These are phyloP conservation scores for Aurelia coerulea DNA, from an alignment of 30 jellyfish, hydroid and myxozoan species.

Conservation along the genomic window DNA sequence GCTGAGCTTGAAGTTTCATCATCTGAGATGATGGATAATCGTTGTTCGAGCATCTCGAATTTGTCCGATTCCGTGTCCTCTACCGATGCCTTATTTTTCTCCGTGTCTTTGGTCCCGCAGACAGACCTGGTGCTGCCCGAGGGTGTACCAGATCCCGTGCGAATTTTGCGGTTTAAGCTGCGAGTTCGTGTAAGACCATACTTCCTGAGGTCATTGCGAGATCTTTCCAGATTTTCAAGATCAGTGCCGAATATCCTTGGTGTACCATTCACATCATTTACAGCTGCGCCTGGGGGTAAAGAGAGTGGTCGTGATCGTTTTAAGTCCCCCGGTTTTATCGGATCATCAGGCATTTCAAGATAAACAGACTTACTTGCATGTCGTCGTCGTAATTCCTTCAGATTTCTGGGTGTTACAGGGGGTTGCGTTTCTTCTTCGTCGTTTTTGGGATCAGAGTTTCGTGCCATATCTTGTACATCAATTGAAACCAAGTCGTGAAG, in stretches of 20 bases:
- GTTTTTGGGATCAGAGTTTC: conserved; percentile 6
- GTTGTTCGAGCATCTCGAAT: conserved; percentile 75
- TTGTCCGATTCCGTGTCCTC: conserved; percentile 42
- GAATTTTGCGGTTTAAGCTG: conserved; percentile 57
- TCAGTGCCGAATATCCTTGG: background rate
- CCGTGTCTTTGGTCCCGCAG: conserved; percentile 34
- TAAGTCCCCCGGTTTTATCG: conserved; percentile 66
- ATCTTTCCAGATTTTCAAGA: conserved; percentile 24
- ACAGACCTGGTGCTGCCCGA: conserved; percentile 58
- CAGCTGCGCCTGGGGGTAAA: conserved; percentile 60
- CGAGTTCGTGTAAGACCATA: conserved; percentile 72
- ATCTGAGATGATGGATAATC: conserved; percentile 83
- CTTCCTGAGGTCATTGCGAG: conserved; percentile 49
- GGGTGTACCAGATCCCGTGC: conserved; percentile 28
- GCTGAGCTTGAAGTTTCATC: conserved; percentile 78
- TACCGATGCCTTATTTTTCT: conserved; percentile 24
- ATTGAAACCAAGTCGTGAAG: conserved; percentile 71
- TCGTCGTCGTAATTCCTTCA: conserved; percentile 51
- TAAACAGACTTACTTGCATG: conserved; percentile 72
- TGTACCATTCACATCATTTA: background rate
- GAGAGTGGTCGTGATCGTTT: conserved; percentile 72
- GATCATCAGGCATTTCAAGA: conserved; percentile 64
- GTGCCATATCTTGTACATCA: conserved; percentile 19
- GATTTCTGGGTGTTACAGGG: conserved; percentile 46
- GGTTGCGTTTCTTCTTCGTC: conserved; percentile 1